Evolutionary conservation across 2,113 vertebrate genomes (phyloP), one percentile per base, ranked within the genome.

Genomic region (Alaudala cheleensis): DNA sequence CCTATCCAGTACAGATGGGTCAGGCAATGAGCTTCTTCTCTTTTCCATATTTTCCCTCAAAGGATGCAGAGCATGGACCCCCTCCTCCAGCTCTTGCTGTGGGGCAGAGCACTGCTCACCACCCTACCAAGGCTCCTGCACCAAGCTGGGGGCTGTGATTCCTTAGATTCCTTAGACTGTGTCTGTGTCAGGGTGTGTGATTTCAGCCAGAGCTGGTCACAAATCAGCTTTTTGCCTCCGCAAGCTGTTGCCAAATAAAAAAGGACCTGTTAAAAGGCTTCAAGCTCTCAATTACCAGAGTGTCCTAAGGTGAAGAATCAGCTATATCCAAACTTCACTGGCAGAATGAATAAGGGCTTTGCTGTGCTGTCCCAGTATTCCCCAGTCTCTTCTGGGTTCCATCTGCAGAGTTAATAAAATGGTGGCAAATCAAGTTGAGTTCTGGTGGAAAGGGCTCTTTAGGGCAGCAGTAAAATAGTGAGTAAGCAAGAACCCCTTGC

Each of bases 331-430:
- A 7, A 53, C 47, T 31, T 69, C 6, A 3, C 78, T 61, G 58
- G 33, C 58, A 77, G 64, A 62, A 65, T 14, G 8, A 67, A 15
- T 65, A 25, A 73, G 71, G 78, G 51, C 24, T 92, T 73, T 93
- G 85, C 74, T 89, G 70, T 34, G 84, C 86, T 93, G 92, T 81
- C 86, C 91, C 62, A 34, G 23, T 95, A 95, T 95, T 93, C 76
- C 74, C 95, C 64, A 33, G 56, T 94, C 92, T 96, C 81, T 89
- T 84, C 74, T 73, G 81, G 72, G 81, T 95, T 96, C 97, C 90
- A 96, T 93, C 95, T 92, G 88, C 93, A 95, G 90, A 97, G 93
- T 95, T 91, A 96, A 96, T 96, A 95, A 97, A 96, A 92, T 95
- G 92, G 92, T 95, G 96, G 90, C 93, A 96, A 93, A 95, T 96